Conservation (phyloP, 2,113 vertebrate species). For the Hypanus sabinus region DNA sequence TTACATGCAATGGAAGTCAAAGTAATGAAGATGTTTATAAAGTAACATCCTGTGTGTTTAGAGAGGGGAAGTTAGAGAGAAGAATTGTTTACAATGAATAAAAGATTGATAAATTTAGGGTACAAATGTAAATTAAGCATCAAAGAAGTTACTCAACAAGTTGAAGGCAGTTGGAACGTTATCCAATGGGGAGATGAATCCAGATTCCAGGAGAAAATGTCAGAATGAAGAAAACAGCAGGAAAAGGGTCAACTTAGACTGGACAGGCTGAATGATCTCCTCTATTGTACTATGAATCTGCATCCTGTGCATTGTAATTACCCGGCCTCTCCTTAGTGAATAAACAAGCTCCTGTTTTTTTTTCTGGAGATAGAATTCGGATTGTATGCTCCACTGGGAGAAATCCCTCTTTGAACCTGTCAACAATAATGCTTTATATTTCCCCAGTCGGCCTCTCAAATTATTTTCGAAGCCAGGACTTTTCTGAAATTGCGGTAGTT, state of each 20-base stretch:
- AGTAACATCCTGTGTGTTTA: neutral
- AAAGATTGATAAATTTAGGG: too few species aligned
- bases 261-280: neutral
- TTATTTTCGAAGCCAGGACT: neutral
- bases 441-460: neutral
- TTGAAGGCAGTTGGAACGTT: too few species aligned
- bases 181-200: too few species aligned
- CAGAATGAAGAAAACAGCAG: too few species aligned
- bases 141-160: too few species aligned
- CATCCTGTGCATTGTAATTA: neutral
- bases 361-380: neutral
- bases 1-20: neutral
- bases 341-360: neutral
- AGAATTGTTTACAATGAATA: too few species aligned
- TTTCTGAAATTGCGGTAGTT: neutral
- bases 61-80: neutral
- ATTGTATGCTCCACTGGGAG: neutral
- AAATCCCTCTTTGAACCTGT: neutral
- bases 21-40: neutral
- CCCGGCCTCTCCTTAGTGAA: neutral
- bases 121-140: too few species aligned
- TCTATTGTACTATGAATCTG: neutral
- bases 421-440: slow-evolving; percentile 8
- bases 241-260: neutral
- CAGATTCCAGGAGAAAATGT: neutral